Evolutionary conservation across 2,888 invertebrate genomes (phyloP).

Genomic region (Poecilus cupreus): DNA sequence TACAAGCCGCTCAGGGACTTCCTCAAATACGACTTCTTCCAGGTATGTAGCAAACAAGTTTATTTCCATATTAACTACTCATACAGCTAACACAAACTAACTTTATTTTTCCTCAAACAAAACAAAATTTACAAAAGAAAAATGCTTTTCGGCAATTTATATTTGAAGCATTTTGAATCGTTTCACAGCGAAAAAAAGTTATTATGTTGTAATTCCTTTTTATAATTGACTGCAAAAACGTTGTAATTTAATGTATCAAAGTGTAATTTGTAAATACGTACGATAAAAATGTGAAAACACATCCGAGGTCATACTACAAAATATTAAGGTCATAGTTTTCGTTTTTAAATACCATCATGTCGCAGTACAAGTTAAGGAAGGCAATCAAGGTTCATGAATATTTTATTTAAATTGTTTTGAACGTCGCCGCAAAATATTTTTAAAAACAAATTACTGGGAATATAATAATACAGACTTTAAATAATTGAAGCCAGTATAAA

Average conservation of each 20-base stretch:
- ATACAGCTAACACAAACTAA: too few species aligned
- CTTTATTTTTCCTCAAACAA: too few species aligned
- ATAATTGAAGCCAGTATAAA: too few species aligned
- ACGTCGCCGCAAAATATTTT: too few species aligned
- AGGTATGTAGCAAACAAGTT: slow-evolving; percentile 78
- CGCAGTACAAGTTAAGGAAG: not conserved
- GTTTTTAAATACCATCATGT: not conserved
- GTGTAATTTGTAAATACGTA: too few species aligned
- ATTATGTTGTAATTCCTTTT: too few species aligned
- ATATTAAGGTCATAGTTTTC: not conserved
- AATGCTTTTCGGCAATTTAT: not conserved
- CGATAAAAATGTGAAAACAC: not conserved
- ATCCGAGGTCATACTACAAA: not conserved
- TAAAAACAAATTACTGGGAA: not conserved
- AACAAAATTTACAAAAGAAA: too few species aligned
- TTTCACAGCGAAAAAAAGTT: too few species aligned
- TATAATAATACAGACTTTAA: not conserved
- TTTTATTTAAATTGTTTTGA: too few species aligned
- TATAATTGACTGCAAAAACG: too few species aligned
- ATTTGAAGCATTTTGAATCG: not conserved
- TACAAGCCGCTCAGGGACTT: slow-evolving; percentile 98
- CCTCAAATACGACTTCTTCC: slow-evolving; percentile 99
- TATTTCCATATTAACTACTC: too few species aligned
- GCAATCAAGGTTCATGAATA: not conserved
- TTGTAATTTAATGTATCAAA: too few species aligned